These are phyloP conservation scores for Pseudomyrmex concolor DNA, from an alignment of 1,140 invertebrate species.

Conservation along the genomic window DNA sequence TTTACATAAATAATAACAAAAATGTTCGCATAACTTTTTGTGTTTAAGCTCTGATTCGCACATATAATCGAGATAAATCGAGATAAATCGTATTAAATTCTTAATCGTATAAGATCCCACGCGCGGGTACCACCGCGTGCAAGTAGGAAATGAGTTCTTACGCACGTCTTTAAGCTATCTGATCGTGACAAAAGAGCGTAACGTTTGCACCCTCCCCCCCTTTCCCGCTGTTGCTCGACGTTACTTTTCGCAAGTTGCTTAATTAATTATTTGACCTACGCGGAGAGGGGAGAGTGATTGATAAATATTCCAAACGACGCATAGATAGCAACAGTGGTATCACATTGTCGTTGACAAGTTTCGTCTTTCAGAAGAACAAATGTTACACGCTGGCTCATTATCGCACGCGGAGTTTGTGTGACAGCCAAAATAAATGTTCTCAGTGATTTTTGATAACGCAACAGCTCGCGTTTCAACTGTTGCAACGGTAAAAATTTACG, in stretches of 20 bases:
- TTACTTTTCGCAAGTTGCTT: constrained; percentile 60
- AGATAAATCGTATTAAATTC: constrained; percentile 42
- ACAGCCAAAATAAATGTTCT: no score
- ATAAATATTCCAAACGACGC: no score
- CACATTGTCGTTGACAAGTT: no score
- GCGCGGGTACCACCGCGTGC: neutral
- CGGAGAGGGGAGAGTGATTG: no score
- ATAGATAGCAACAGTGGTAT: no score
- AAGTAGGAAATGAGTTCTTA: constrained; percentile 39
- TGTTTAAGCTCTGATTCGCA: neutral
- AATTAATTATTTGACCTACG: constrained; percentile 76
- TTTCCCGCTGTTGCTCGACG: constrained; percentile 46
- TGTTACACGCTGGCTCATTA: no score
- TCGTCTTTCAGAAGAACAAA: no score
- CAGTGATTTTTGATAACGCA: no score
- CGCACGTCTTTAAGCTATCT: constrained; percentile 50
- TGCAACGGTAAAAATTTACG: no score
- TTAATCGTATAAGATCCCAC: constrained; percentile 26
- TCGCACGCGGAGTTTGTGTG: no score
- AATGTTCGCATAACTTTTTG: neutral
- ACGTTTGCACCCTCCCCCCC: neutral
- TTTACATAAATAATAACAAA: neutral
- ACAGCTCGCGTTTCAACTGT: no score
- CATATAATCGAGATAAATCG: constrained; percentile 4
- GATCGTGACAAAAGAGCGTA: constrained; percentile 40